Evolutionary conservation across 2,888 invertebrate genomes (phyloP).

Genomic region (Zonitis immaculata): DNA sequence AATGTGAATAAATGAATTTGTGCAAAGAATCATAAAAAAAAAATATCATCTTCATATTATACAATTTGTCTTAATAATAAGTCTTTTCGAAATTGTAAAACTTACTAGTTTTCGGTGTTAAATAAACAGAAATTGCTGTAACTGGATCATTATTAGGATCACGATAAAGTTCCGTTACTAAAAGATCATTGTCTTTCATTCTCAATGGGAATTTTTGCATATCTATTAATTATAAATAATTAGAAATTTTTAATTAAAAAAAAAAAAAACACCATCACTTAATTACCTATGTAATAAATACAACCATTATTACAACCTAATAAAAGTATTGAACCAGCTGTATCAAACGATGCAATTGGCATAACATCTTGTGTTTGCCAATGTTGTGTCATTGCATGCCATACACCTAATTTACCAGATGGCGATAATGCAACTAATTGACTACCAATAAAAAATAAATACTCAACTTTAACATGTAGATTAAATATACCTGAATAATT

Average conservation of each 20-base stretch:
- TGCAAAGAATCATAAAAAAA: no score
- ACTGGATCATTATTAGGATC: conserved; percentile 95
- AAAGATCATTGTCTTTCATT: conserved; percentile 98
- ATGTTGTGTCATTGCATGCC: conserved; percentile 98
- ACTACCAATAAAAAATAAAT: conserved; percentile 95
- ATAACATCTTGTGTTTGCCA: conserved; percentile 98
- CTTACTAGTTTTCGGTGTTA: conserved; percentile 98
- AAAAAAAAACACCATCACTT: background rate
- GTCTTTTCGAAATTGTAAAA: conserved; percentile 33
- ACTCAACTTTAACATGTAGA: conserved; percentile 87
- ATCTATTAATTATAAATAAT: conserved; percentile 55
- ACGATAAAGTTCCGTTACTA: conserved; percentile 93
- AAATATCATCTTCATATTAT: no score
- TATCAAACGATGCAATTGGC: conserved; percentile 93
- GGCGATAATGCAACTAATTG: conserved; percentile 94
- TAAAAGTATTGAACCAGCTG: conserved; percentile 91
- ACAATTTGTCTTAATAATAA: no score
- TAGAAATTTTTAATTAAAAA: conserved; percentile 1
- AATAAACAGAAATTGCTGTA: conserved; percentile 95
- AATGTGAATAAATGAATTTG: conserved; percentile 16
- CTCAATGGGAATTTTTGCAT: conserved; percentile 99
- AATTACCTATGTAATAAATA: conserved; percentile 90
- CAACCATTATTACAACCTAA: conserved; percentile 95
- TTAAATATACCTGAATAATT: conserved; percentile 80
- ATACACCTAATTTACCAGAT: conserved; percentile 94